Evolutionary conservation across 2,113 vertebrate genomes (phyloP).

Genomic region (Vanacampus margaritifer): DNA sequence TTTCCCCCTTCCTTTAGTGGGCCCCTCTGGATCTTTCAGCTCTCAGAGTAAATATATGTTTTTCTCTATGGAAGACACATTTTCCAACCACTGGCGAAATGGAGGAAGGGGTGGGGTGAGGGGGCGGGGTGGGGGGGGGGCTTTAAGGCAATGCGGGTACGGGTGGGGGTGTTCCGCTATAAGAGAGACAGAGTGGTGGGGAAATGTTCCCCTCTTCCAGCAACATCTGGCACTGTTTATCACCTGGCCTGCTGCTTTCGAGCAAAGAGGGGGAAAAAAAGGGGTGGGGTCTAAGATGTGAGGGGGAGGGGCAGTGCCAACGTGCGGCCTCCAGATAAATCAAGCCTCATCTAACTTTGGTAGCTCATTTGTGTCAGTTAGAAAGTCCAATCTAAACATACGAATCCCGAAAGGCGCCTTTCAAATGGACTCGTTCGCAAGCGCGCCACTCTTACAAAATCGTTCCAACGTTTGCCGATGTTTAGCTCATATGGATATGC

Average conservation of each 20-base stretch:
- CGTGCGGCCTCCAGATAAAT: conserved; percentile 23
- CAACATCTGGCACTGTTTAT: conserved; percentile 73
- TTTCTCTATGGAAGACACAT: conserved; percentile 68
- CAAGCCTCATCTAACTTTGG: neutral
- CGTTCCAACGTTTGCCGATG: too few species aligned
- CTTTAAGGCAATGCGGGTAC: neutral
- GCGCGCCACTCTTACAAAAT: too few species aligned
- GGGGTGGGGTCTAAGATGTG: neutral
- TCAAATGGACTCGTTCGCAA: too few species aligned
- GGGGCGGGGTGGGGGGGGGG: conserved; percentile 1
- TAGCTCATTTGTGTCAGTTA: neutral
- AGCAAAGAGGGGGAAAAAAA: conserved; percentile 37
- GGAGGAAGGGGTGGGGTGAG: conserved; percentile 24
- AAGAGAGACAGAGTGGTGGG: conserved; percentile 22
- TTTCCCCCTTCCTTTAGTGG: conserved; percentile 5
- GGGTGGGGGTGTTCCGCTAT: neutral
- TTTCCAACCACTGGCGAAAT: conserved; percentile 62
- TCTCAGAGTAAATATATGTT: conserved; percentile 57
- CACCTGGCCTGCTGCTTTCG: conserved; percentile 53
- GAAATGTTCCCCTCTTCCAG: conserved; percentile 19
- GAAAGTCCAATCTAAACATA: neutral
- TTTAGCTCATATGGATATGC: too few species aligned
- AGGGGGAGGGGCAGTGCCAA: conserved; percentile 34
- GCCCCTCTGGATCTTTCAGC: conserved; percentile 39
- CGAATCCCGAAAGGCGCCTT: neutral